Base-by-base conservation (phyloP, 1,140 invertebrate species). In the Cydia fagiglandana region DNA sequence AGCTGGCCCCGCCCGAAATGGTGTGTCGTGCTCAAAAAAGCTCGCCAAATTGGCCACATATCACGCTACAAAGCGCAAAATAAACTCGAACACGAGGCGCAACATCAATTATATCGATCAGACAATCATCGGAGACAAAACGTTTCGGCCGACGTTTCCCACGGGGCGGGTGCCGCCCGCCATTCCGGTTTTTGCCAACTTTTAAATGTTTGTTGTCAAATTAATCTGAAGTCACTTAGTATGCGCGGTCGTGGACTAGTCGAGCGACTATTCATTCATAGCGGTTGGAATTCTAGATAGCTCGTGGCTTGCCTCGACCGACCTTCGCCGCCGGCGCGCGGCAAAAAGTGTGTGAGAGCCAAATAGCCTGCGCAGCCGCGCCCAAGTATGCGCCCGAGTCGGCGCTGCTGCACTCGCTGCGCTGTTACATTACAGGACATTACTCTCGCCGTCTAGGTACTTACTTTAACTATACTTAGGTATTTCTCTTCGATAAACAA, bases 201-300 rank as follows among this genome's bases (percentile, higher is more conserved):
- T 70, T 70, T 87, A 86, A 89, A 89, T 89, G 86, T 90, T 92
- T 91, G 89, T 92, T 91, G 90, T 91, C 89, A 92, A 91, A 90
- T 92, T 92, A 90, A 91, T 91, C 89, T 87, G 82, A 86, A 88
- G 88, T 87, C 78, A 82, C 87, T 90, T 87, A 88, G 89, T 88
- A 90, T 91, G 88, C 86, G 84, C 79, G 77, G 78, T 77, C 78
- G 74, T 7, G 79, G 84, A 91, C 89, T 86, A 88, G 91, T 92
- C 82, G 80, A 80, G 83, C 86, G 77, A 89, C 89, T 91, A 92
- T 91, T 92, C 91, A 92, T 92, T 92, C 91, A 92, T 92, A 91
- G 88, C 83, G 86, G 82, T 81, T 84, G 88, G 88, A 88, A 91
- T 90, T 88, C 88, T 92, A 91, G 88, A 90, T 83, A 80, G 82